Percentiles rank a stretch among this genome's conserved stretches.
These are phyloP conservation scores for Frieseomelitta varia DNA, from an alignment of 1,140 invertebrate species.

Conservation along the genomic window DNA sequence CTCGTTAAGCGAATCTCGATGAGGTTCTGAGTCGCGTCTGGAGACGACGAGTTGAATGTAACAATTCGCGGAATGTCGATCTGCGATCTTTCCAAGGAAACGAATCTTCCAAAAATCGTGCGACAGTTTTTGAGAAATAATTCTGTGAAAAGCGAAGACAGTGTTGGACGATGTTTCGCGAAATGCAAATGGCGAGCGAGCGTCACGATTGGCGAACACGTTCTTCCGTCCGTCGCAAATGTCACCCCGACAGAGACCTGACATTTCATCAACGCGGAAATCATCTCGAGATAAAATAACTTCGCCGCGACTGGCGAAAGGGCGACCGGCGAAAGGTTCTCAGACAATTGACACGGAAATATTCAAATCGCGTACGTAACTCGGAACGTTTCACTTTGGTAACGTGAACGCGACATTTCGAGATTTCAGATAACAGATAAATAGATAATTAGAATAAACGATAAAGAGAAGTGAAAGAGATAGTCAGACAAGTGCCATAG, in stretches of 20 bases:
- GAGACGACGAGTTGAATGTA: too few relatives aligned
- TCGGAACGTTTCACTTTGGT: neutral
- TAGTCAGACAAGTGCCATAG: neutral
- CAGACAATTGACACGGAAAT: neutral
- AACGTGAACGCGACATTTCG: neutral
- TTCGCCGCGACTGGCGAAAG: slow-evolving; percentile 1
- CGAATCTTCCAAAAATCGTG: too few relatives aligned
- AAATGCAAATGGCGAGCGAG: neutral
- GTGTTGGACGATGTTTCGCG: neutral
- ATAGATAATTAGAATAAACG: neutral
- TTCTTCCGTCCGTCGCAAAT: slow-evolving; percentile 14
- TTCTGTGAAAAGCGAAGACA: neutral
- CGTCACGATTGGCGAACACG: slow-evolving; percentile 17
- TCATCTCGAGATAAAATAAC: slow-evolving; percentile 13
- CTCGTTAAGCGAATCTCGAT: neutral
- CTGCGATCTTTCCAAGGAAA: too few relatives aligned
- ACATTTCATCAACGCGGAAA: slow-evolving; percentile 30
- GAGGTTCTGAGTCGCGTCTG: neutral
- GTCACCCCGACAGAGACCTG: slow-evolving; percentile 10
- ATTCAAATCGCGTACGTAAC: neutral
- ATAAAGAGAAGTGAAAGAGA: neutral
- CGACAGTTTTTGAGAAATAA: neutral
- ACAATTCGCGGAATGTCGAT: too few relatives aligned
- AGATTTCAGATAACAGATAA: neutral
- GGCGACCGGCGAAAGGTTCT: neutral